Base-by-base conservation (phyloP, 2,113 vertebrate genomes). In the Brevimyrus niger region DNA sequence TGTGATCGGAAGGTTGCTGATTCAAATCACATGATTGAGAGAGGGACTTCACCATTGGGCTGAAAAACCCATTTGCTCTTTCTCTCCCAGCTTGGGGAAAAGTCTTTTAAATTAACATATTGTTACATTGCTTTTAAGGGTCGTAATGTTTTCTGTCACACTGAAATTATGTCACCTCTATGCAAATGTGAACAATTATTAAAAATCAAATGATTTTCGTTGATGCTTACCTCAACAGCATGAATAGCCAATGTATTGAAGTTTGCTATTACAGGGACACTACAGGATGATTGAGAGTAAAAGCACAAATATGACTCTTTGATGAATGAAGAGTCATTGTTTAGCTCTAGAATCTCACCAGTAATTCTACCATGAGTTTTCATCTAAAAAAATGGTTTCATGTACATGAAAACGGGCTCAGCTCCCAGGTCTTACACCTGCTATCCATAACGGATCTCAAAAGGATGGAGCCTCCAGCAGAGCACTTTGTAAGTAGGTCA, bases 401-500 rank as follows among this genome's bases (percentile, higher is more conserved):
- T 53, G 42, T 35, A 86, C 23, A 51, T 31, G 48, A 44, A 38
- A 53, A 35, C 11, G n/a, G 85, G 48, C 44, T 4, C n/a, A n/a
- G n/a, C 6, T 42, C 38, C 27, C 15, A 11, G 51, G n/a, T n/a
- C 35, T 15, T n/a, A 44, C 35, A 87, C 35, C 35, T 87, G 55
- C 53, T 8, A 5, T 85, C 53, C 80, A 23, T 55, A 89, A 85
- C 35, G 23, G 5, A 46, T 89, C 80, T 83, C 15, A 13, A 31
- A 31, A 27, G 88, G 21, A 42, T 10, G 42, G 13, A 48, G 38
- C 9, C 80, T 11, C 76, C 35, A 83, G 73, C 51, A 2, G 50
- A 58, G 31, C 50, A 38, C 19, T 23, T 15, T 27, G 51, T 55
- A 85, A 84, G 76, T 61, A 85, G 88, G 88, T 89, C 88, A 89